These are phyloP conservation scores for Artibeus jamaicensis DNA, from an alignment of 2,797 vertebrate genomes.

Conservation along the genomic window DNA sequence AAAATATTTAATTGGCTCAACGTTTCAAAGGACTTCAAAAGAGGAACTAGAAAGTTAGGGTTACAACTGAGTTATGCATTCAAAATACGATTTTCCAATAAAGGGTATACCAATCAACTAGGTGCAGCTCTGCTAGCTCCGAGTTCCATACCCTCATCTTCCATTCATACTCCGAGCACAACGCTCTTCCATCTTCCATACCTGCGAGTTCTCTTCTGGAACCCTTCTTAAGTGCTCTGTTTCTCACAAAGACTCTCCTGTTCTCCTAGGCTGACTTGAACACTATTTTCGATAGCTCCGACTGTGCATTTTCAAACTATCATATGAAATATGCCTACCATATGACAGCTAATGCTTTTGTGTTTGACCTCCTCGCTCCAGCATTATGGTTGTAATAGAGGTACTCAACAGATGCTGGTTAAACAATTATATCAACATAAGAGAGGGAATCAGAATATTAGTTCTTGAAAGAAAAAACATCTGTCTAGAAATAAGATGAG, in stretches of 20 bases:
- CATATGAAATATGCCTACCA: not conserved
- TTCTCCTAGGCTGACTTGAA: not conserved
- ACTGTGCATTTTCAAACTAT: not conserved
- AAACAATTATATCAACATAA: not conserved
- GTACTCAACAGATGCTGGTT: not conserved
- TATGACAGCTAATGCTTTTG: not conserved
- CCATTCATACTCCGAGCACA: not conserved
- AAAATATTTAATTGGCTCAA: not conserved
- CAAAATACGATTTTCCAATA: not conserved
- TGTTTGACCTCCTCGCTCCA: not conserved
- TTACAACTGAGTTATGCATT: not conserved
- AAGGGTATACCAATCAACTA: not conserved
- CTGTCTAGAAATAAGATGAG: not conserved
- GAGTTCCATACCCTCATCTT: not conserved
- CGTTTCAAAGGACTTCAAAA: conserved; percentile 41
- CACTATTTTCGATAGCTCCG: not conserved
- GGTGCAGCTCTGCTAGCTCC: not conserved
- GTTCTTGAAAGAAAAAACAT: conserved; percentile 15
- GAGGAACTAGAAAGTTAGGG: not conserved
- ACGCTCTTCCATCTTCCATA: not conserved
- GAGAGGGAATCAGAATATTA: not conserved
- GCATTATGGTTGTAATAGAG: not conserved
- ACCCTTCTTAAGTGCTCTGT: not conserved
- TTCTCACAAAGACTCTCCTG: not conserved
- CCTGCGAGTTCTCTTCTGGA: not conserved